Conservation (phyloP, 2,113 vertebrate genomes). For the Rhea pennata region DNA sequence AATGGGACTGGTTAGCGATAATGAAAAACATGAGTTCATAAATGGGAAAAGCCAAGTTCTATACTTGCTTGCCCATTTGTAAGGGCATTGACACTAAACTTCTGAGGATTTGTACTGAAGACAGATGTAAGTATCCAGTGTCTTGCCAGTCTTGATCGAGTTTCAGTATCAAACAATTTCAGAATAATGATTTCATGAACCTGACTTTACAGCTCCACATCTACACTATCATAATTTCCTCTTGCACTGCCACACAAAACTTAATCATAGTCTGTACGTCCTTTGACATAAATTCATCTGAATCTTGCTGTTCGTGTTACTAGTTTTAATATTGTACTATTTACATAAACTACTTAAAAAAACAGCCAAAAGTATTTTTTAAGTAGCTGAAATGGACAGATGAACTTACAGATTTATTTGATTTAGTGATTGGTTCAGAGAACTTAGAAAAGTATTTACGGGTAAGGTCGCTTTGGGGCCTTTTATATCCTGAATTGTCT, state of each 20-base stretch:
- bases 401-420: neutral
- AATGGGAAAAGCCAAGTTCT: constrained; percentile 10
- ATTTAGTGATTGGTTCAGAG: neutral
- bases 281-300: neutral
- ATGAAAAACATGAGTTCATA: constrained; percentile 12
- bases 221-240: neutral
- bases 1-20: constrained; percentile 6
- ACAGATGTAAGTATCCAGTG: neutral
- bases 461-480: neutral
- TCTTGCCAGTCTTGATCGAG: neutral
- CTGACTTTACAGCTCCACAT: neutral
- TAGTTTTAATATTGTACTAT: neutral
- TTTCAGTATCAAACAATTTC: neutral
- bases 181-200: neutral
- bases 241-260: neutral
- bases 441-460: neutral
- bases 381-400: neutral
- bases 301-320: neutral
- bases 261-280: neutral
- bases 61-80: neutral
- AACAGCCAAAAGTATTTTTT: neutral
- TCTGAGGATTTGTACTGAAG: constrained; percentile 4
- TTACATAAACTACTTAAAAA: neutral
- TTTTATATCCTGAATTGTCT: neutral
- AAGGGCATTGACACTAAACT: neutral